phyloP scores from a whole-genome alignment of 2,113 vertebrate genomes.

The Sminthopsis crassicaudata region DNA sequence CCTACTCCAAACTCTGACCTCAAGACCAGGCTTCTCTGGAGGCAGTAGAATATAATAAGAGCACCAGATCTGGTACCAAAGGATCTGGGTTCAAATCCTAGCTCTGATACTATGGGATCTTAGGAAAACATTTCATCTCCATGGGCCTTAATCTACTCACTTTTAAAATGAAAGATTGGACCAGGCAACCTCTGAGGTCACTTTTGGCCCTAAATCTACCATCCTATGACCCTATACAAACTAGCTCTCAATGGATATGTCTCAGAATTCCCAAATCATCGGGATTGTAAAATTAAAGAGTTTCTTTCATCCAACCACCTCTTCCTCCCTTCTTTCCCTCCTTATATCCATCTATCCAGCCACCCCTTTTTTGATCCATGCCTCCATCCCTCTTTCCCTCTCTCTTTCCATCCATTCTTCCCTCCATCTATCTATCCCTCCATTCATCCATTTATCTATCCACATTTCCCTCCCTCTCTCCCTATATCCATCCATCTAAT shows the following conservation, averaged over 20 bases:
- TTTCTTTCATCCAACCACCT: too few relatives aligned
- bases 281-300: background rate
- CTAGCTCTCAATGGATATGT: background rate
- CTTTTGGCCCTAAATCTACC: background rate
- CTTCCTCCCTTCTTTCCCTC: too few relatives aligned
- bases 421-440: too few relatives aligned
- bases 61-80: background rate
- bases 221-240: background rate
- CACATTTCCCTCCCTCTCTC: too few relatives aligned
- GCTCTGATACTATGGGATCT: background rate
- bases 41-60: background rate
- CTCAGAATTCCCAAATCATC: background rate
- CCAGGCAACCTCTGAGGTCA: background rate
- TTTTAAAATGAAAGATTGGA: background rate
- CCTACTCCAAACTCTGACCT: background rate
- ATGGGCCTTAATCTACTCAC: background rate
- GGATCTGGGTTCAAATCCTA: background rate
- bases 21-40: background rate
- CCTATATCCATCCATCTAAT: too few relatives aligned
- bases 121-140: conserved; percentile 4
- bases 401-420: too few relatives aligned
- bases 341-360: too few relatives aligned
- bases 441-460: too few relatives aligned
- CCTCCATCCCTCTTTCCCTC: background rate
- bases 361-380: background rate